Evolutionary conservation across 2,113 vertebrate genomes (phyloP), one percentile per base, ranked within the genome.

Genomic region (Aptenodytes patagonicus): DNA sequence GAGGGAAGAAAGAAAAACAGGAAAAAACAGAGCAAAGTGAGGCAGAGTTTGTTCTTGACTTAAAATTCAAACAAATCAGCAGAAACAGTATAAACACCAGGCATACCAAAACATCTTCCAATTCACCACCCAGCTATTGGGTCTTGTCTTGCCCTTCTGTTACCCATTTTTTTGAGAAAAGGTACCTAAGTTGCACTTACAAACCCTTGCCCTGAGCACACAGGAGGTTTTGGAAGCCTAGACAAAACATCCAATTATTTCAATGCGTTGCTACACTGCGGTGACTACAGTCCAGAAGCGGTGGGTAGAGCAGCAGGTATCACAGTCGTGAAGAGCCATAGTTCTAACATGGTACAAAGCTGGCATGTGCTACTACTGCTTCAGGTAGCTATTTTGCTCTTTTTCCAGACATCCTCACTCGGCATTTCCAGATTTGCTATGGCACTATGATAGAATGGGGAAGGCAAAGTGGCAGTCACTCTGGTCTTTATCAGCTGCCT

Each of bases 111-210:
- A 32, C 9, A 52, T 22, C 34, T 68, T 65, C 15, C 65, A 64
- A 9, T 44, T 66, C 21, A 68, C 25, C 11, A 18, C 31, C 11
- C 15, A 10, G 51, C 2, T 1, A n/a, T 3, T 6, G 3, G 10
- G 25, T 34, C 46, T 44, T 55, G 18, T 29, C 40, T 31, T 65
- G 52, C 34, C 44, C 22, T 83, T 60, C 65, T 64, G 38, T 34
- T 47, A 62, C 25, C 10, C 17, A 10, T 40, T 79, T 52, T 82
- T 69, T 71, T 58, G 55, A 36, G 52, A 32, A 89, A 79, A 73
- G 9, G 18, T 38, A 38, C 44, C 4, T 5, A 77, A 52, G 15
- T 3, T 65, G 49, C 47, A 69, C 15, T 90, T 83, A 49, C 12
- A 83, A 61, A 62, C 15, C 32, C 13, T 2, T 17, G 22, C 15